Evolutionary conservation across 1,140 invertebrate species (phyloP).

Genomic region (Cyphomyrmex costatus): DNA sequence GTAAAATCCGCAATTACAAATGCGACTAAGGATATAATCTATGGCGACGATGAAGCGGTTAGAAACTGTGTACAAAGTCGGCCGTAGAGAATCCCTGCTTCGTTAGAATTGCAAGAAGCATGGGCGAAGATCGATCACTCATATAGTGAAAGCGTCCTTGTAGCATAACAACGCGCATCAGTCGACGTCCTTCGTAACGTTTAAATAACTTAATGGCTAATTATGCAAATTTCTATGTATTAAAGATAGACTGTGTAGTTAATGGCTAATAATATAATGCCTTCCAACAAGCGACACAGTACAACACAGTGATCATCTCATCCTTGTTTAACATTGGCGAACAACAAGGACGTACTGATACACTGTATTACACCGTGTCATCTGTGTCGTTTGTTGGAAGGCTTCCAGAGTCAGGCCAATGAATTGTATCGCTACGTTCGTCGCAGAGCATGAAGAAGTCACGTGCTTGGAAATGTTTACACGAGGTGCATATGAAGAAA

Average conservation of each 20-base stretch:
- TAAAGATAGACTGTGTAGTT: constrained; percentile 22
- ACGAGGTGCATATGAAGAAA: not conserved
- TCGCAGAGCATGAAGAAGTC: constrained; percentile 19
- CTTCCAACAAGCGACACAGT: too few relatives aligned
- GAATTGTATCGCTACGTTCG: constrained; percentile 31
- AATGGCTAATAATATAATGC: constrained; percentile 55
- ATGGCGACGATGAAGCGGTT: constrained; percentile 38
- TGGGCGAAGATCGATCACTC: not conserved
- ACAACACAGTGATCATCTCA: too few relatives aligned
- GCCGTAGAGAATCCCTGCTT: constrained; percentile 33
- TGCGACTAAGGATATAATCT: constrained; percentile 33
- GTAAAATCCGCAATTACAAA: constrained; percentile 49
- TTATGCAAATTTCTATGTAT: constrained; percentile 52
- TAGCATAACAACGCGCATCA: not conserved
- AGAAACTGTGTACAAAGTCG: constrained; percentile 51
- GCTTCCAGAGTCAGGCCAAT: not conserved
- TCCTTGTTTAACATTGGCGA: too few relatives aligned
- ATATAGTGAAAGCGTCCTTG: constrained; percentile 41
- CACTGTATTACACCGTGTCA: too few relatives aligned
- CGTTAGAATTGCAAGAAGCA: constrained; percentile 35
- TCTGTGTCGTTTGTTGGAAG: too few relatives aligned
- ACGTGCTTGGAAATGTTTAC: constrained; percentile 21
- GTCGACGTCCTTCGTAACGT: constrained; percentile 52
- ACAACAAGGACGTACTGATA: too few relatives aligned
- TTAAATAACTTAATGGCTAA: constrained; percentile 59